Conservation (phyloP, 2,797 vertebrate genomes). For the Perdix hodgsoniae region DNA sequence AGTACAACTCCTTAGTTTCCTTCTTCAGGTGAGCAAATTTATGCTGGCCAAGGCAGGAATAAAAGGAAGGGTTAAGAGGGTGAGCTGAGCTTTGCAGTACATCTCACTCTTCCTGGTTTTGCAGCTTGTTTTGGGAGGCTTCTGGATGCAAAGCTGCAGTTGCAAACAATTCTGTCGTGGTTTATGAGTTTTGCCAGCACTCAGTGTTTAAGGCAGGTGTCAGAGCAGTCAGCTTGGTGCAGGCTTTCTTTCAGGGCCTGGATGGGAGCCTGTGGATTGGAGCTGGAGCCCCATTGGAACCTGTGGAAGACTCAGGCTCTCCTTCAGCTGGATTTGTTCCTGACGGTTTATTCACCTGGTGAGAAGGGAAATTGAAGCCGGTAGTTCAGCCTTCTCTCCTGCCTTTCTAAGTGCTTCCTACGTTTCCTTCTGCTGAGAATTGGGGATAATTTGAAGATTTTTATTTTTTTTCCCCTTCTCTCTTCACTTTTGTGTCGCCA, state of each 20-base stretch:
- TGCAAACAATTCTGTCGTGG: background rate
- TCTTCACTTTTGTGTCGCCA: background rate
- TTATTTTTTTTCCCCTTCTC: background rate
- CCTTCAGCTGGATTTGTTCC: slow-evolving; percentile 46
- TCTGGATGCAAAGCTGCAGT: background rate
- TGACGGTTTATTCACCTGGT: background rate
- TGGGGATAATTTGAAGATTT: slow-evolving; percentile 6
- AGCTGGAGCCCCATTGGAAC: background rate
- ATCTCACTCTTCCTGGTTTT: background rate
- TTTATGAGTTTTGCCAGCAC: background rate
- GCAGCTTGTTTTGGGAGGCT: too few species aligned
- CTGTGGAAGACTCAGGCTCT: background rate
- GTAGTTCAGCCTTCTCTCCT: slow-evolving; percentile 19
- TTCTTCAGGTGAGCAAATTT: background rate
- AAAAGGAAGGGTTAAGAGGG: background rate
- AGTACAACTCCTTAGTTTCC: background rate
- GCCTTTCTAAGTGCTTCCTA: background rate
- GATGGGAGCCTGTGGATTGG: background rate
- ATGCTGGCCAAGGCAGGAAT: background rate
- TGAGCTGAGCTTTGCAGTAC: background rate
- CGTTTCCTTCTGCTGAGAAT: slow-evolving; percentile 11
- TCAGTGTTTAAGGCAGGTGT: background rate
- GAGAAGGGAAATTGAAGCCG: slow-evolving; percentile 25
- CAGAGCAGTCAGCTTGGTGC: background rate
- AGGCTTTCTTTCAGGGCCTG: background rate